Evolutionary conservation across 2,888 invertebrate genomes (phyloP).

Genomic region (Drosophila neoperkinsi): DNA sequence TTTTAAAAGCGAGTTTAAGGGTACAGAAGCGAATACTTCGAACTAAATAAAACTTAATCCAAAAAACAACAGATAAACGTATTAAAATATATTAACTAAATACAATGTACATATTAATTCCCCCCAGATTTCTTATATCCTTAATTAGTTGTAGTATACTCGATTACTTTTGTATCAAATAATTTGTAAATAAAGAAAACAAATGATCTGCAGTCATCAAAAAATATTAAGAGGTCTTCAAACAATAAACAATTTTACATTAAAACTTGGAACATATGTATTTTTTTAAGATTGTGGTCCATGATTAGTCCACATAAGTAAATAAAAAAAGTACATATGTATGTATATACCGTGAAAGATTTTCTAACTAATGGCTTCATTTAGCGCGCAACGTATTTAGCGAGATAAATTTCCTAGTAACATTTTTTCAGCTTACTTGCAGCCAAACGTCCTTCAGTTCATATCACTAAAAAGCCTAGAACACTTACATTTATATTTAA

Average conservation of each 20-base stretch:
- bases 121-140: neutral
- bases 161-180: neutral
- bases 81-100: neutral
- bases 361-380: neutral
- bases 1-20: neutral
- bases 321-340: neutral
- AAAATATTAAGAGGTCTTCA: neutral
- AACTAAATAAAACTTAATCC: neutral
- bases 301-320: neutral
- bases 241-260: neutral
- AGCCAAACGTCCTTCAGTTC: neutral
- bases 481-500: neutral
- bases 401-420: neutral
- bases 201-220: neutral
- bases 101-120: neutral
- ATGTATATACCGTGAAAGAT: neutral
- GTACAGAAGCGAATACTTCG: neutral
- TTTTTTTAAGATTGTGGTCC: neutral
- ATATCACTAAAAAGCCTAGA: neutral
- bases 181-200: neutral
- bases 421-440: neutral
- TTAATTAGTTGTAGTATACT: neutral
- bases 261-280: neutral
- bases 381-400: neutral
- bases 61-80: neutral